A percentile compares a stretch with the other conserved stretches of the same genome.
Evolutionary conservation across 2,113 vertebrate species (phyloP).

Genomic region (Bungarus multicinctus): DNA sequence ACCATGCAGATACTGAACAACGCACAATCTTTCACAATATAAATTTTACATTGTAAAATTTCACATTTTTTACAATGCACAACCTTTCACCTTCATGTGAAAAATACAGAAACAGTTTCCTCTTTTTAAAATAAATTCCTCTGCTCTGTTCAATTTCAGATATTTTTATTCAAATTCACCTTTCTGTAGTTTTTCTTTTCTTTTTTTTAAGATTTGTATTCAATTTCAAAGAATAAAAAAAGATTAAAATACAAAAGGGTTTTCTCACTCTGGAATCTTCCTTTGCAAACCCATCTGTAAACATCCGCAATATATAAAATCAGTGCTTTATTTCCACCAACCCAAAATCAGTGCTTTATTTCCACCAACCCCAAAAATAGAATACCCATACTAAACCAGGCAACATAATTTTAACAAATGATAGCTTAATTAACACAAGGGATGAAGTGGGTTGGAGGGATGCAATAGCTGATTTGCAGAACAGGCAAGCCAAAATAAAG

Average conservation of each 20-base stretch:
- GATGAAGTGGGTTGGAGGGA: not conserved
- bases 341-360: not conserved
- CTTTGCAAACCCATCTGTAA: not conserved
- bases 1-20: not conserved
- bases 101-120: not conserved
- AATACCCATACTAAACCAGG: not conserved
- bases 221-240: not conserved
- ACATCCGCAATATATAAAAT: not conserved
- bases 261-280: not conserved
- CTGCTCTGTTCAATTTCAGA: not conserved
- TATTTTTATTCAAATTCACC: not conserved
- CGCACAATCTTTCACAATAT: not conserved
- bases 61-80: not conserved
- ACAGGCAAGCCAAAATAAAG: not conserved
- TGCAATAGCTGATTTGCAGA: not conserved
- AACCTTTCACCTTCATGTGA: not conserved
- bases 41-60: not conserved
- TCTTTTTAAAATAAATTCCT: not conserved
- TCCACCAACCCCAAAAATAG: not conserved
- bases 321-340: not conserved
- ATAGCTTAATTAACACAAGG: not conserved
- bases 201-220: not conserved
- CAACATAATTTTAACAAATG: not conserved
- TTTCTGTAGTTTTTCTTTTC: not conserved
- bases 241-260: not conserved